Evolutionary conservation across 1,140 invertebrate species (phyloP).

Genomic region (Dysdera silvatica): DNA sequence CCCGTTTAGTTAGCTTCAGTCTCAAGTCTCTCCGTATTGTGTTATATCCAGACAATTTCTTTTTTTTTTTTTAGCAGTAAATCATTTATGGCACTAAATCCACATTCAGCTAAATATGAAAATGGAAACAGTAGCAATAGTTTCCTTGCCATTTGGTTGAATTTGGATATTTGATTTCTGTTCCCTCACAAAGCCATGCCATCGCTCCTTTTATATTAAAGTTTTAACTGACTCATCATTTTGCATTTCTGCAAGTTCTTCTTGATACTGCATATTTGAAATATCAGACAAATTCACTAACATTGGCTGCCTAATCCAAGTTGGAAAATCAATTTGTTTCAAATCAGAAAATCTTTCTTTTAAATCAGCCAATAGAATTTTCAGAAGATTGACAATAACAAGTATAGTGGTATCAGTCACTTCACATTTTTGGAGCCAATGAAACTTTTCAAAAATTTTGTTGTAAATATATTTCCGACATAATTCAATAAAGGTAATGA

Average conservation of each 20-base stretch:
- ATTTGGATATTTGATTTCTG: neutral
- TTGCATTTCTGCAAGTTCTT: constrained; percentile 2
- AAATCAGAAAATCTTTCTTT: constrained; percentile 8
- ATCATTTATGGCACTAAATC: constrained; percentile 8
- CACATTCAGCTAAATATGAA: constrained; percentile 2
- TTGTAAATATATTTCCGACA: neutral
- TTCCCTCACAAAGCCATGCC: constrained; percentile 5
- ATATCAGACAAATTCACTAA: constrained; percentile 9
- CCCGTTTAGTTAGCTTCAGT: constrained; percentile 3
- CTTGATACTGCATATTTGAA: constrained; percentile 9
- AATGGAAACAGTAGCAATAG: constrained; percentile 9
- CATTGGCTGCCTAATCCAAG: neutral
- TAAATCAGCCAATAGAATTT: constrained; percentile 17
- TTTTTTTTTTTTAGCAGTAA: constrained; percentile 5
- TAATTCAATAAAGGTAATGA: constrained; percentile 8
- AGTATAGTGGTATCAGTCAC: constrained; percentile 1
- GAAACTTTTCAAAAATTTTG: constrained; percentile 10
- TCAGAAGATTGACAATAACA: constrained; percentile 17
- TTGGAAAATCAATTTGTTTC: constrained; percentile 1
- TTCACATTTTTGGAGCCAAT: constrained; percentile 13
- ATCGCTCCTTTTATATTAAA: neutral
- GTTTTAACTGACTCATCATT: neutral
- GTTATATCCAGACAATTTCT: constrained; percentile 5
- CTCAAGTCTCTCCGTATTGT: neutral
- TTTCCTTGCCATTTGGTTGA: neutral